A percentile compares a stretch with the other conserved stretches of the same genome.
Evolutionary conservation across 2,797 vertebrate species (phyloP).

Genomic region (Numenius phaeopus): DNA sequence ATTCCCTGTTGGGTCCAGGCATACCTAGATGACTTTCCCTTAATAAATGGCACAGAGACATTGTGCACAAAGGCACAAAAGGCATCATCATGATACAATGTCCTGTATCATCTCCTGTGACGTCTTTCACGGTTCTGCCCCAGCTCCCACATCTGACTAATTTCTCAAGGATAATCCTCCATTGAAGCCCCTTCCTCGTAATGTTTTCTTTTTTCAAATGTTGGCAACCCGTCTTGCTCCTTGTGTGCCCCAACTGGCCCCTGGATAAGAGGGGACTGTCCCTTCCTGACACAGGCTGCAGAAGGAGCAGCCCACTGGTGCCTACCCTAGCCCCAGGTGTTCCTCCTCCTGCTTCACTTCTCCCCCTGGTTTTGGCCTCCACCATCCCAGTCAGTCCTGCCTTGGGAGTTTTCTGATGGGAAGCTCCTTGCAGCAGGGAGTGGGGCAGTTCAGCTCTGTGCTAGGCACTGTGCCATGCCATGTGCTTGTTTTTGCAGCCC

Average conservation of each 20-base stretch:
- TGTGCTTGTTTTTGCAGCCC: neutral
- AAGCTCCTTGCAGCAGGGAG: neutral
- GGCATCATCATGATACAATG: neutral
- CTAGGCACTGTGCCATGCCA: neutral
- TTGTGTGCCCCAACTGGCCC: accelerated
- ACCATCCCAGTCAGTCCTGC: neutral
- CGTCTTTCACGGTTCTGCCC: neutral
- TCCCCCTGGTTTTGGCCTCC: neutral
- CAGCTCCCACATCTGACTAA: neutral
- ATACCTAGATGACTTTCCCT: neutral
- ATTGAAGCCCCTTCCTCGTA: neutral
- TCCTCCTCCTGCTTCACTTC: neutral
- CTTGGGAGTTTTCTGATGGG: neutral
- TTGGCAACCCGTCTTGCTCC: neutral
- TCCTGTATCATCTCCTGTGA: neutral
- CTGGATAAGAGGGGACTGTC: neutral
- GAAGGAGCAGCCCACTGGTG: neutral
- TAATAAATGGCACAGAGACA: neutral
- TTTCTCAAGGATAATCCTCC: neutral
- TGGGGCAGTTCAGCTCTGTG: neutral
- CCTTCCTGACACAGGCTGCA: neutral
- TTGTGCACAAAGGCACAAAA: neutral
- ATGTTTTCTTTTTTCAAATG: neutral
- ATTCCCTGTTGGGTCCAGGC: neutral
- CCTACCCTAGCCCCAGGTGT: neutral